These are phyloP conservation scores for Lucinisca nassula DNA, from an alignment of 2,888 invertebrate genomes.

Conservation along the genomic window DNA sequence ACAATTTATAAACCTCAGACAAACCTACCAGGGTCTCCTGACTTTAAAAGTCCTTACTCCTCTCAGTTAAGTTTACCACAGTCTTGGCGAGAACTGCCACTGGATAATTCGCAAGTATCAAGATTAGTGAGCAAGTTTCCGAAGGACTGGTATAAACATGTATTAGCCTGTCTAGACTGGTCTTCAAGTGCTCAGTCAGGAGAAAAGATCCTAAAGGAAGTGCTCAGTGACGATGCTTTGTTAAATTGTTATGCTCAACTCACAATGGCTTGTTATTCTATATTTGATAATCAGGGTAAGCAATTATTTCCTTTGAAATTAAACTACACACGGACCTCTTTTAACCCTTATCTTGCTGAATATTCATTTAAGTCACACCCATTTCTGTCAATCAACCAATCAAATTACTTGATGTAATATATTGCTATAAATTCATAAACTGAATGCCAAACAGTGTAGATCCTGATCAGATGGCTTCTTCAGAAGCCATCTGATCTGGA, in stretches of 20 bases:
- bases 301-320: slow-evolving; percentile 1
- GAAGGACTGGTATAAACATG: slow-evolving; percentile 84
- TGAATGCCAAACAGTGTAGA: too few relatives aligned
- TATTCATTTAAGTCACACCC: too few relatives aligned
- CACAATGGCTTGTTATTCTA: slow-evolving; percentile 86
- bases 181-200: slow-evolving; percentile 73
- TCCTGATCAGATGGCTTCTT: too few relatives aligned
- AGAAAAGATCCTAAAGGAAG: slow-evolving; percentile 78
- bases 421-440: too few relatives aligned
- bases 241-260: slow-evolving; percentile 84
- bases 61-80: slow-evolving; percentile 82
- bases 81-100: slow-evolving; percentile 84
- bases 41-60: slow-evolving; percentile 83
- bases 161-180: slow-evolving; percentile 79
- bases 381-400: too few relatives aligned
- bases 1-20: slow-evolving; percentile 83
- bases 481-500: too few relatives aligned
- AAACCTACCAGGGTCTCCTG: slow-evolving; percentile 83
- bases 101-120: slow-evolving; percentile 82
- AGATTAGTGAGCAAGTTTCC: slow-evolving; percentile 81
- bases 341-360: too few relatives aligned
- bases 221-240: slow-evolving; percentile 79
- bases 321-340: too few relatives aligned
- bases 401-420: too few relatives aligned
- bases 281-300: slow-evolving; percentile 84